Evolutionary conservation across 2,888 invertebrate genomes (phyloP).

Genomic region (Watsonalla cultraria): DNA sequence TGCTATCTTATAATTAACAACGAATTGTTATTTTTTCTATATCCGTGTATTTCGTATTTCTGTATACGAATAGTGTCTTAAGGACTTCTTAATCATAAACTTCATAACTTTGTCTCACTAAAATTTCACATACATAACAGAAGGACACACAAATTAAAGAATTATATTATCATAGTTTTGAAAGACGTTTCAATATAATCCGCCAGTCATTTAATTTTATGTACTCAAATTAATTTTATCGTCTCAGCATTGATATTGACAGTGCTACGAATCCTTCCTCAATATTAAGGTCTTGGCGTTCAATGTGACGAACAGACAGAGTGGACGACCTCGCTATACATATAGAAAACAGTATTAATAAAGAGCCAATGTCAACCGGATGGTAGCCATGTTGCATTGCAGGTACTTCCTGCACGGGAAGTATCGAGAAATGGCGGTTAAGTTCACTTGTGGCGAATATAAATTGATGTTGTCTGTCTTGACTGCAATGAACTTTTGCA

Average conservation of each 20-base stretch:
- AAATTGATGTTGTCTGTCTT: background rate
- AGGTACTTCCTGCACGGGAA: conserved; percentile 37
- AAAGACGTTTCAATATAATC: no score
- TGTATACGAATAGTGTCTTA: no score
- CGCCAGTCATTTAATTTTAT: no score
- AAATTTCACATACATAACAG: no score
- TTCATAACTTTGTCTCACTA: no score
- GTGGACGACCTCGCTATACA: conserved; percentile 45
- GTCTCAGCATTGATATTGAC: conserved; percentile 9
- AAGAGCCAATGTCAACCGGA: conserved; percentile 52
- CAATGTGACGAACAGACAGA: conserved; percentile 40
- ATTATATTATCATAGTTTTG: no score
- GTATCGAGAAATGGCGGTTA: conserved; percentile 9
- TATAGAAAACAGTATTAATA: conserved; percentile 4
- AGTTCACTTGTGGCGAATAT: background rate
- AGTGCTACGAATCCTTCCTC: conserved; percentile 31
- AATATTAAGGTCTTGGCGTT: conserved; percentile 37
- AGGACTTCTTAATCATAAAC: no score
- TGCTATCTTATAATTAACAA: no score
- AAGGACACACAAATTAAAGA: no score
- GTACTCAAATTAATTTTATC: no score
- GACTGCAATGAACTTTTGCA: background rate
- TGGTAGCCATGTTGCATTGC: conserved; percentile 26
- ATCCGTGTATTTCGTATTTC: no score
- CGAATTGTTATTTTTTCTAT: no score